phyloP scores from a whole-genome alignment of 1,140 invertebrate genomes.

The Caenorhabditis remanei region DNA sequence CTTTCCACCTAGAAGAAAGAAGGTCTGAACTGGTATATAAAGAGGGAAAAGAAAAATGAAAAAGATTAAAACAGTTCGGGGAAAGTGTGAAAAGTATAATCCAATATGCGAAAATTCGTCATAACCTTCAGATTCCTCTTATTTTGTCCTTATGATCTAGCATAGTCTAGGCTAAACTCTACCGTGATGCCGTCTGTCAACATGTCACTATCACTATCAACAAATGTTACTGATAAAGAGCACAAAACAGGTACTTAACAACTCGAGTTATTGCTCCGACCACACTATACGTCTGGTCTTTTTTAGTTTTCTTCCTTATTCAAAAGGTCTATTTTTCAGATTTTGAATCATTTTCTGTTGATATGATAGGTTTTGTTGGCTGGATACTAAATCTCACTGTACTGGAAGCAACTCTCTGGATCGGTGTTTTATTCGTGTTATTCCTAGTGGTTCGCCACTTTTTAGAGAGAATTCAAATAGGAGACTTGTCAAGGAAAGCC shows the following conservation, averaged over 20 bases:
- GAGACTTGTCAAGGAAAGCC: constrained; percentile 40
- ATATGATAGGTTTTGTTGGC: background rate
- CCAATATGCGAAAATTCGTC: constrained; percentile 33
- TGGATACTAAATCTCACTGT: background rate
- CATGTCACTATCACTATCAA: constrained; percentile 9
- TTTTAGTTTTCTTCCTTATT: too few species aligned
- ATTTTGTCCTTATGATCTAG: too few species aligned
- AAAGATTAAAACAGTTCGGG: constrained; percentile 46
- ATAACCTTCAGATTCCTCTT: constrained; percentile 11
- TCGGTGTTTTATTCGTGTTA: background rate
- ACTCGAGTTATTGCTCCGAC: background rate
- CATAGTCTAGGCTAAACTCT: constrained; percentile 15
- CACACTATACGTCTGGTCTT: background rate
- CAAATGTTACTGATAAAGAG: constrained; percentile 41
- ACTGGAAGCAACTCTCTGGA: background rate
- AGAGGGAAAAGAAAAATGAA: background rate
- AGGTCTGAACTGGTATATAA: constrained; percentile 18
- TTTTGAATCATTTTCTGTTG: background rate
- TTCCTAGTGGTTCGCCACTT: background rate
- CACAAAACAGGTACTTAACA: background rate
- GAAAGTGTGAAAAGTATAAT: constrained; percentile 50
- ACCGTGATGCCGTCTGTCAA: constrained; percentile 34
- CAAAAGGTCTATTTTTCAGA: background rate
- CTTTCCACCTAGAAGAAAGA: background rate
- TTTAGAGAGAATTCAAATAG: constrained; percentile 26